phyloP scores from a whole-genome alignment of 1,140 invertebrate species.

The Lucilia cuprina region DNA sequence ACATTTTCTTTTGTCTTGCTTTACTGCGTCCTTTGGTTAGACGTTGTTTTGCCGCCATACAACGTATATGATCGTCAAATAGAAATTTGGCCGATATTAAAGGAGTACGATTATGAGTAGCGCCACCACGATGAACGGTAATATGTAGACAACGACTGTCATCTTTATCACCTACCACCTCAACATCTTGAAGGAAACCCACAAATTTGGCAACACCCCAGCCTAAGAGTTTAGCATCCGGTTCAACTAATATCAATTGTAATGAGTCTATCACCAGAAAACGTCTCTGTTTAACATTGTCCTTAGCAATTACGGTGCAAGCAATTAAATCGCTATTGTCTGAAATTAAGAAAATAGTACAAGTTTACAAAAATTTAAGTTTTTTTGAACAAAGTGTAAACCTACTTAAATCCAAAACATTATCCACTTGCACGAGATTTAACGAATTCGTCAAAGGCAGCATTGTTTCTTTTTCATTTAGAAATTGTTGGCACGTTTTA shows the following conservation, averaged over 20 bases:
- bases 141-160: slow-evolving; percentile 95
- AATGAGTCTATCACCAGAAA: slow-evolving; percentile 95
- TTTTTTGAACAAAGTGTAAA: slow-evolving; percentile 38
- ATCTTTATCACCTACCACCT: slow-evolving; percentile 89
- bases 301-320: slow-evolving; percentile 90
- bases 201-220: slow-evolving; percentile 98
- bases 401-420: slow-evolving; percentile 93
- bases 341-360: slow-evolving; percentile 62
- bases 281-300: slow-evolving; percentile 86
- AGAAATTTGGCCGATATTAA: slow-evolving; percentile 91
- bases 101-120: slow-evolving; percentile 74
- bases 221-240: slow-evolving; percentile 88
- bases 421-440: slow-evolving; percentile 88
- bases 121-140: slow-evolving; percentile 83
- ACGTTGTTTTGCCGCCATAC: slow-evolving; percentile 93
- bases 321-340: slow-evolving; percentile 97
- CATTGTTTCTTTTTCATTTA: slow-evolving; percentile 83
- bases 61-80: slow-evolving; percentile 98
- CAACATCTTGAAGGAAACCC: slow-evolving; percentile 83
- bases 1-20: slow-evolving; percentile 95
- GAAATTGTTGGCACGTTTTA: slow-evolving; percentile 81
- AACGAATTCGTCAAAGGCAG: slow-evolving; percentile 92
- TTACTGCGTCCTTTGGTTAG: slow-evolving; percentile 87
- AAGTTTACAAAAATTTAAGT: background rate
- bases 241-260: slow-evolving; percentile 96